A percentile compares a stretch with the other conserved stretches of the same genome.
Evolutionary conservation across 2,888 invertebrate genomes (phyloP).

Genomic region (Loripinus fragilis): DNA sequence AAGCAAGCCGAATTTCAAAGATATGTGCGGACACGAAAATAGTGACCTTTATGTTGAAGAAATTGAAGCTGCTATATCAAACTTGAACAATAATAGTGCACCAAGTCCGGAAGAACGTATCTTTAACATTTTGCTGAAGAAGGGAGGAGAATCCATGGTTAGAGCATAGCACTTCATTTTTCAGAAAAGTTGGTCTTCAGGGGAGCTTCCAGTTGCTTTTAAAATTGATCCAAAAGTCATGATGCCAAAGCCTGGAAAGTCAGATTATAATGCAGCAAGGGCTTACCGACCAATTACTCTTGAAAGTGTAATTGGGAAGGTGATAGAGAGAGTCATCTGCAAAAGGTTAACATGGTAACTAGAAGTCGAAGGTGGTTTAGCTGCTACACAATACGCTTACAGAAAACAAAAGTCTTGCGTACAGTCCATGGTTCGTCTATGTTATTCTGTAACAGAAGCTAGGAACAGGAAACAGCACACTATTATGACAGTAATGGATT

Average conservation of each 20-base stretch:
- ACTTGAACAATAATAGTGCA: not conserved
- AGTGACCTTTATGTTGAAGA: slow-evolving; percentile 9
- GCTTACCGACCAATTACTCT: slow-evolving; percentile 11
- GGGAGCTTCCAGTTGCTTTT: slow-evolving; percentile 5
- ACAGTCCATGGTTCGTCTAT: not conserved
- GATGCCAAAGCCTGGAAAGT: slow-evolving; percentile 2
- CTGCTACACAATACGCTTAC: slow-evolving; percentile 7
- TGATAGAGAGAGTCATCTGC: slow-evolving; percentile 4
- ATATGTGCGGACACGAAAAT: not conserved
- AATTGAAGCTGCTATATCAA: not conserved
- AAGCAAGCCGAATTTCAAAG: not conserved
- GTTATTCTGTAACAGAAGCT: not conserved
- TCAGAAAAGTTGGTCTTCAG: slow-evolving; percentile 15
- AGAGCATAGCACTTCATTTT: slow-evolving; percentile 11
- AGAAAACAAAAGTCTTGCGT: slow-evolving; percentile 21
- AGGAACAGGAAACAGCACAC: not conserved
- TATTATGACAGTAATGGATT: slow-evolving; percentile 5
- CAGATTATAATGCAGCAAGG: slow-evolving; percentile 1
- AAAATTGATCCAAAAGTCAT: slow-evolving; percentile 19
- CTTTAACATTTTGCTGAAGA: slow-evolving; percentile 11
- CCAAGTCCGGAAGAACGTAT: slow-evolving; percentile 22
- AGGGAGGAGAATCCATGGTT: slow-evolving; percentile 2
- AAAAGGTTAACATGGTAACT: slow-evolving; percentile 13
- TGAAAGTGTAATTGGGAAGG: slow-evolving; percentile 6
- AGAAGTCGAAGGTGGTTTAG: not conserved